Base-by-base conservation (phyloP, 2,888 invertebrate species). In the Himalopsyche anomala region DNA sequence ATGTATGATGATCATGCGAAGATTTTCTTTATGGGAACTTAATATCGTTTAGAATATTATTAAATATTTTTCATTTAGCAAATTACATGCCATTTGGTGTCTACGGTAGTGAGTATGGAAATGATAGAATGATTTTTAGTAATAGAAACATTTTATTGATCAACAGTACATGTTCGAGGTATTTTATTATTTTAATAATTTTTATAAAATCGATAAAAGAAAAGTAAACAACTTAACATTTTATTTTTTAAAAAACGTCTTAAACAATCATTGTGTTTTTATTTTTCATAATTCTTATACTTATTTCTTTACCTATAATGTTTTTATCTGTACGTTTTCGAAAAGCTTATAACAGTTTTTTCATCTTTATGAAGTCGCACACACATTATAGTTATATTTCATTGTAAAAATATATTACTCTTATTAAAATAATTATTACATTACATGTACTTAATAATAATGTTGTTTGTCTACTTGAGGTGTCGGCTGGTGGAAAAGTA, bases 71-170 rank as follows among this genome's bases (percentile, higher is more conserved):
- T 84, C 38, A 40, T 83, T 28, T 80, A 80, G 56, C 83, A 83
- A 38, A 83, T 51, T 56, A 28, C 86, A 86, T 86, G 86, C 86
- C 62, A 80, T 83, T 51, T 55, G 79, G 36, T 82, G 36, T 82
- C 38, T 82, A 38, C 5, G 42, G 69, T 69, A 80, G 42, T 82
- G 74, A 83, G 83, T 42, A 83, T 82, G 82, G 36, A 85, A 92
- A 91, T 91, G 91, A 92, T 90, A 92, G 51, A 85, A 89, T 89
- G 89, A 74, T 74, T 90, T 81, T 81, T 91, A 91, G 91, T 92
- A 92, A 91, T 92, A 92, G 92, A 82, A 90, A 91, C 91, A 92
- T 91, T 93, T 93, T 93, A 93, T 92, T 89, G 84, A 86, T 92
- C 92, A 93, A 92, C 92, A 92, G 92, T 90, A 91, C 91, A 91